Conservation (phyloP, 2,797 vertebrate genomes). For the Acrossocheilus wenchowensis region DNA sequence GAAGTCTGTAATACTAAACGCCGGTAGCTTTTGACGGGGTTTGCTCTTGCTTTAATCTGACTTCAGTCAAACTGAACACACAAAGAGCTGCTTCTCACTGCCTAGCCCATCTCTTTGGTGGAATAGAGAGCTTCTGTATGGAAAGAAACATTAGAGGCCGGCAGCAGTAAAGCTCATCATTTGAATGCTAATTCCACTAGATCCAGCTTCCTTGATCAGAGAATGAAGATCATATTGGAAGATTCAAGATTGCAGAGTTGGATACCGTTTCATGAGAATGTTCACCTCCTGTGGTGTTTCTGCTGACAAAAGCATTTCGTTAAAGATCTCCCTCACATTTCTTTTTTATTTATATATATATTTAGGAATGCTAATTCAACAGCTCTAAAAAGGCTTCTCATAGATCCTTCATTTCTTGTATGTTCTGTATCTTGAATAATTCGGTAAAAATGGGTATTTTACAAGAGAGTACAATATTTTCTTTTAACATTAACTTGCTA, state of each 20-base stretch:
- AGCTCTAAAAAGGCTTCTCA: not conserved
- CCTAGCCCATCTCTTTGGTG: slow-evolving; percentile 33
- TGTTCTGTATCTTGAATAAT: no score
- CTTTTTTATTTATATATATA: not conserved
- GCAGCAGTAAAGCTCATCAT: slow-evolving; percentile 4
- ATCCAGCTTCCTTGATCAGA: slow-evolving; percentile 31
- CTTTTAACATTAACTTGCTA: not conserved
- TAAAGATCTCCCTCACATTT: not conserved
- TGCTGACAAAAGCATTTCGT: not conserved
- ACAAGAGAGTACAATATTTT: not conserved
- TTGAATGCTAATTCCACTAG: slow-evolving; percentile 45
- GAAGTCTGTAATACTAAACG: slow-evolving; percentile 43
- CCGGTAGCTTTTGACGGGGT: slow-evolving; percentile 18
- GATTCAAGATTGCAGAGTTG: not conserved
- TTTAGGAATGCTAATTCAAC: not conserved
- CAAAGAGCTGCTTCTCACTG: slow-evolving; percentile 48
- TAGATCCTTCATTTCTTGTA: not conserved
- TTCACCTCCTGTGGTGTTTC: not conserved
- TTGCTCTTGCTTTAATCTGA: slow-evolving; percentile 46
- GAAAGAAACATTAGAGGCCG: slow-evolving; percentile 29
- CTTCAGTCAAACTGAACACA: slow-evolving; percentile 41
- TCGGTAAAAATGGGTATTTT: not conserved
- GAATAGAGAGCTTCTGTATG: slow-evolving; percentile 37
- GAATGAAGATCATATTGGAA: slow-evolving; percentile 22
- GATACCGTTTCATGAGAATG: not conserved